Conservation (phyloP, 2,113 vertebrate species). For the Sminthopsis crassicaudata region DNA sequence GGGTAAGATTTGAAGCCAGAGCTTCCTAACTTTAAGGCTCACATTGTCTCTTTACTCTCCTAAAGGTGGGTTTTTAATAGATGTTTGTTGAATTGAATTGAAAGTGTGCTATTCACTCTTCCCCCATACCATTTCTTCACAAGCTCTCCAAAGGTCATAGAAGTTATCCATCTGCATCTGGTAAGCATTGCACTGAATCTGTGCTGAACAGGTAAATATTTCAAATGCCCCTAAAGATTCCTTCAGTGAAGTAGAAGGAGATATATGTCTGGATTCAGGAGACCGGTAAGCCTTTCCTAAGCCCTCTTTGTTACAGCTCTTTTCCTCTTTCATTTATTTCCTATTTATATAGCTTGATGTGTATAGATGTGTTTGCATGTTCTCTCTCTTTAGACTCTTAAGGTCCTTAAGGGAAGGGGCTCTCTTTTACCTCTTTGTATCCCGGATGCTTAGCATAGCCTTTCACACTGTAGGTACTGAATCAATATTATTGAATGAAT, state of each 20-base stretch:
- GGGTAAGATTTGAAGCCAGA: background rate
- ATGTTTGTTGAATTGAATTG: background rate
- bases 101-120: background rate
- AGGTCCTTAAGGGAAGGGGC: background rate
- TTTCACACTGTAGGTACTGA: background rate
- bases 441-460: background rate
- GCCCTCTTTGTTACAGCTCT: background rate
- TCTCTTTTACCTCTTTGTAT: background rate
- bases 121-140: background rate
- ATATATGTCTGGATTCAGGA: background rate
- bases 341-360: background rate
- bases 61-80: background rate
- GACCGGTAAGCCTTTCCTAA: background rate
- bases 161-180: background rate
- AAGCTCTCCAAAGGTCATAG: background rate
- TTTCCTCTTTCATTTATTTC: background rate
- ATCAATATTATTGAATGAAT: background rate
- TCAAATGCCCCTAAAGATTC: background rate
- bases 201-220: background rate
- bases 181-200: background rate
- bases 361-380: background rate
- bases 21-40: background rate
- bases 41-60: background rate
- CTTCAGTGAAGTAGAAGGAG: background rate
- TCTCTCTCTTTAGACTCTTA: background rate